These are phyloP conservation scores for Prosapia bicincta DNA, from an alignment of 2,888 invertebrate species.

Conservation along the genomic window DNA sequence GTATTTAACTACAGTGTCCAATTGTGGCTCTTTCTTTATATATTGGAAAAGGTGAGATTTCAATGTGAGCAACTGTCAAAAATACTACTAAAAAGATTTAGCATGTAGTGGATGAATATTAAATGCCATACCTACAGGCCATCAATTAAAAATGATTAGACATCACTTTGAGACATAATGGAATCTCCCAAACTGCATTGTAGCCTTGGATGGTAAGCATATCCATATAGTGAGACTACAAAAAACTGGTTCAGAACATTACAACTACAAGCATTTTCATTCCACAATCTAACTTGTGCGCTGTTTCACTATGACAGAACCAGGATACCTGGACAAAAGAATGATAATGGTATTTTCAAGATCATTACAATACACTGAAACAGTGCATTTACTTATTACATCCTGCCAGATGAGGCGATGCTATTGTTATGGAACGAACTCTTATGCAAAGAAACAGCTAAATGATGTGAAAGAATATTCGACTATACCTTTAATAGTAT, in stretches of 20 bases:
- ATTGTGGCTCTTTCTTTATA: constrained; percentile 5
- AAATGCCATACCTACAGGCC: constrained; percentile 34
- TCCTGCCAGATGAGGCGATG: too few species aligned
- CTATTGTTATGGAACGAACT: too few species aligned
- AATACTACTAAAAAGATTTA: constrained; percentile 19
- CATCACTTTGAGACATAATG: constrained; percentile 38
- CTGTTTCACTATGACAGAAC: too few species aligned
- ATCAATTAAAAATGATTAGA: constrained; percentile 36
- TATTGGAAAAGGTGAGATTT: constrained; percentile 8
- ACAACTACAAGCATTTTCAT: constrained; percentile 41
- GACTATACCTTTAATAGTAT: too few species aligned
- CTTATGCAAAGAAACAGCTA: too few species aligned
- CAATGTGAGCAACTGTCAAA: background rate
- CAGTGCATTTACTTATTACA: background rate
- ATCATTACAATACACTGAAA: background rate
- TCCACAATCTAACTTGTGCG: constrained; percentile 41
- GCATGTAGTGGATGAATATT: constrained; percentile 9
- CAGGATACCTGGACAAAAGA: too few species aligned
- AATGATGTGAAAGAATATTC: too few species aligned
- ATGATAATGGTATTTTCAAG: background rate
- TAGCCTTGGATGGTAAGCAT: constrained; percentile 33
- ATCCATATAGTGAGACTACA: constrained; percentile 39
- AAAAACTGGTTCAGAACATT: constrained; percentile 38
- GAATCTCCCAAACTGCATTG: constrained; percentile 36
- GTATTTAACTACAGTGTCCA: too few species aligned